Evolutionary conservation across 2,113 vertebrate genomes (phyloP).

Genomic region (Columbina picui): DNA sequence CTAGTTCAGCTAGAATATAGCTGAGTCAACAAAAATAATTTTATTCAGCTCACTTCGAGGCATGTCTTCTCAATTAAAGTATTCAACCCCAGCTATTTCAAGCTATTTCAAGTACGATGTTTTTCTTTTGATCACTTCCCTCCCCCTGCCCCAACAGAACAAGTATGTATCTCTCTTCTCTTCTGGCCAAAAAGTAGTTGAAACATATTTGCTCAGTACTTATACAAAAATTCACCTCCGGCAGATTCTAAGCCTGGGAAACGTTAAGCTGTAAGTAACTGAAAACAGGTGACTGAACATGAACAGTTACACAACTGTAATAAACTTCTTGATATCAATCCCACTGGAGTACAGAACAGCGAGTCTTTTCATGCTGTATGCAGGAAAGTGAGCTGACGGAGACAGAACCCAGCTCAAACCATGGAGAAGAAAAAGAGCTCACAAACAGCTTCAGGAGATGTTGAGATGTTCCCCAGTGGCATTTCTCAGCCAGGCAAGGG

Average conservation of each 20-base stretch:
- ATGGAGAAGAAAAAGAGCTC: neutral
- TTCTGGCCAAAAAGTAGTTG: neutral
- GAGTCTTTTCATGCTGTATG: neutral
- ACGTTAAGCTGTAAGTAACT: neutral
- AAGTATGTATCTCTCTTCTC: neutral
- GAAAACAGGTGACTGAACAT: neutral
- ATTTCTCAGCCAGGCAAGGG: neutral
- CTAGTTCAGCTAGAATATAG: neutral
- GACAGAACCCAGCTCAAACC: conserved; percentile 16
- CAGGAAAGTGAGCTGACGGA: neutral
- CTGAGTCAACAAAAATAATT: conserved; percentile 18
- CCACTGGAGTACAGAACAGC: neutral
- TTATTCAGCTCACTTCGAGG: neutral
- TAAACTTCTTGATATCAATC: neutral
- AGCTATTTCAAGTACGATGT: neutral
- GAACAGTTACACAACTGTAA: neutral
- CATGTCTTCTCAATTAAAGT: neutral
- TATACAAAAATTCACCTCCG: neutral
- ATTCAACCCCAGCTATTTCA: neutral
- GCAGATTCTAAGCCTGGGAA: neutral
- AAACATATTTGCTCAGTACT: neutral
- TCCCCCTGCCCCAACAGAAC: rapidly evolving
- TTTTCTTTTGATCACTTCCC: neutral
- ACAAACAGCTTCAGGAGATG: neutral
- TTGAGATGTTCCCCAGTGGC: neutral